Evolutionary conservation across 2,113 vertebrate species (phyloP).

Genomic region (Pomatostomus ruficeps): DNA sequence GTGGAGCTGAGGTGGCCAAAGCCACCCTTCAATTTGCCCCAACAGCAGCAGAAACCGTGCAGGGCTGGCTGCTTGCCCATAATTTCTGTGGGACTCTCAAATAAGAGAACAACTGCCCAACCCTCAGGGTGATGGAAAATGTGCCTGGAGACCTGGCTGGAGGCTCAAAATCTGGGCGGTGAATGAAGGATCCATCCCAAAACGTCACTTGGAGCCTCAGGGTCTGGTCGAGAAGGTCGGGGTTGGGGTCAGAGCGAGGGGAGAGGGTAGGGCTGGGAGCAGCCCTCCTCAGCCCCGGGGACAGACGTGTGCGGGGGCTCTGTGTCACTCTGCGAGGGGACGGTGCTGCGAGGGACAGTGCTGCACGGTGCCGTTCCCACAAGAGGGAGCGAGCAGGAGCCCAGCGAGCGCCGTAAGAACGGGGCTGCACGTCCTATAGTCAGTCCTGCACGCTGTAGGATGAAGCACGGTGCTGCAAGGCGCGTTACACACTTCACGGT

Average conservation of each 20-base stretch:
- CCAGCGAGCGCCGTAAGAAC: fast-evolving
- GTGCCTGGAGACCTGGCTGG: background rate
- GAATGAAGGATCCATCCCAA: background rate
- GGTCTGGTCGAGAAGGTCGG: fast-evolving
- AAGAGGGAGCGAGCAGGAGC: background rate
- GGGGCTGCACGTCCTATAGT: fast-evolving
- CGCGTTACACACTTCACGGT: background rate
- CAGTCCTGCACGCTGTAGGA: fast-evolving
- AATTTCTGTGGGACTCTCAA: too few species aligned
- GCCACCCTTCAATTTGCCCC: background rate
- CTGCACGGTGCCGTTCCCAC: background rate
- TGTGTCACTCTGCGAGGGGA: background rate
- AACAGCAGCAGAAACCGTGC: background rate
- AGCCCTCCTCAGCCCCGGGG: fast-evolving
- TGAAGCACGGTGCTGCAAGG: fast-evolving
- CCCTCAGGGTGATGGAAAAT: fast-evolving
- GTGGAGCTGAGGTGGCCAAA: background rate
- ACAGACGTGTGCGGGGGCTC: background rate
- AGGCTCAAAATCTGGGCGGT: background rate
- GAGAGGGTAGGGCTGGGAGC: background rate
- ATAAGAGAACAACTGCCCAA: background rate
- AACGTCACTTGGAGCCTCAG: background rate
- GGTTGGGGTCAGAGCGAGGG: background rate
- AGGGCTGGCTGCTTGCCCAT: fast-evolving
- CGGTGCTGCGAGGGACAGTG: background rate